phyloP scores from a whole-genome alignment of 2,797 vertebrate genomes.

The Molothrus aeneus region DNA sequence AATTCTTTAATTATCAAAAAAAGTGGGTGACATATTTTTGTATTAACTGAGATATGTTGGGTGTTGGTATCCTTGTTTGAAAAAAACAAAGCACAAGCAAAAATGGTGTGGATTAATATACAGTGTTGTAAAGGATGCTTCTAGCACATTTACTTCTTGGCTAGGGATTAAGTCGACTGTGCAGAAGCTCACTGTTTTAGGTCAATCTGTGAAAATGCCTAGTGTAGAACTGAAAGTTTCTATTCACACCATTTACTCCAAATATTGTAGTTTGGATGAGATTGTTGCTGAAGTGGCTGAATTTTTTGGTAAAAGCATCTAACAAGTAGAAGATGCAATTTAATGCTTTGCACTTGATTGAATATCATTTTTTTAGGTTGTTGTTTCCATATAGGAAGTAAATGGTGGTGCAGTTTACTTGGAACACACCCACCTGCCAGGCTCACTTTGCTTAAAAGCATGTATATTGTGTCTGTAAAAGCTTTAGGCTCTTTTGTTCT shows the following conservation, averaged over 20 bases:
- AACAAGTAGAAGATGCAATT: slow-evolving; percentile 51
- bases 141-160: slow-evolving; percentile 9
- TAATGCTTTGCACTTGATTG: slow-evolving; percentile 56
- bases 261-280: slow-evolving; percentile 47
- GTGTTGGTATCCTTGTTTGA: not conserved
- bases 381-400: slow-evolving; percentile 33
- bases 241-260: slow-evolving; percentile 66
- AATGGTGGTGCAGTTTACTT: not conserved
- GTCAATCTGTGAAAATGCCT: slow-evolving; percentile 46
- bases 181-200: slow-evolving; percentile 36
- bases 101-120: not conserved
- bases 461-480: not conserved
- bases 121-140: not conserved
- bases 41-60: not conserved
- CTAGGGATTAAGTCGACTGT: not conserved
- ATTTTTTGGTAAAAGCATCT: slow-evolving; percentile 61
- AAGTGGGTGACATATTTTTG: not conserved
- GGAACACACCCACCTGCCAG: slow-evolving; percentile 34
- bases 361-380: slow-evolving; percentile 37
- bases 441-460: slow-evolving; percentile 37
- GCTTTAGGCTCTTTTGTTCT: not conserved
- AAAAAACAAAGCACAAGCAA: not conserved
- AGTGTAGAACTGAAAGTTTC: slow-evolving; percentile 43
- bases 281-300: slow-evolving; percentile 50
- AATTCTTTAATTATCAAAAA: not conserved